Evolutionary conservation across 2,797 vertebrate genomes (phyloP).

Genomic region (Myotis planiceps): DNA sequence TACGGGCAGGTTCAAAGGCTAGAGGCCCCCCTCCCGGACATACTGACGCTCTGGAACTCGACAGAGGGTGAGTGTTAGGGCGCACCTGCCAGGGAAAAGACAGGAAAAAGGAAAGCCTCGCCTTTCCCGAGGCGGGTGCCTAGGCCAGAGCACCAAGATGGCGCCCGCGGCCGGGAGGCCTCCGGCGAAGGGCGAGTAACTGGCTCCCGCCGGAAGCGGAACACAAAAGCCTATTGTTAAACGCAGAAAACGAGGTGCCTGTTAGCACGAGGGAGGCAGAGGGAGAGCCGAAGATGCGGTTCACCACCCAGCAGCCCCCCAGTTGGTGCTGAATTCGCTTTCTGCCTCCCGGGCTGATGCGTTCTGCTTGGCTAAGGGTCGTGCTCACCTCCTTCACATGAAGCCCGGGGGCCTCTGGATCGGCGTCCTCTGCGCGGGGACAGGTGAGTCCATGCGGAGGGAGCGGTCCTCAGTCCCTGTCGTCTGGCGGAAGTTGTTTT

Average conservation of each 20-base stretch:
- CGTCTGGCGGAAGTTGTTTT: not conserved
- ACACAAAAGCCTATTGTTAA: no score
- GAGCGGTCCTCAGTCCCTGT: not conserved
- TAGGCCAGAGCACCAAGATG: not conserved
- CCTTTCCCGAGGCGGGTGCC: no score
- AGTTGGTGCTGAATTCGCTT: no score
- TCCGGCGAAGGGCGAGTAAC: not conserved
- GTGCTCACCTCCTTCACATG: rapidly evolving
- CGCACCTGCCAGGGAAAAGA: not conserved
- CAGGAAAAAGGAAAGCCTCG: no score
- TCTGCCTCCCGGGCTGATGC: no score
- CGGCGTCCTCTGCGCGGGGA: no score
- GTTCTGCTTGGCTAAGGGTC: no score
- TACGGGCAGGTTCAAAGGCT: not conserved
- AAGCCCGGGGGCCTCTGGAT: not conserved
- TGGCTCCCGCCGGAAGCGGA: not conserved
- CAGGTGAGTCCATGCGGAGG: not conserved
- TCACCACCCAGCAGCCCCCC: not conserved
- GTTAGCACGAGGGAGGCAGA: not conserved
- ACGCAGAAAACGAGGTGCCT: not conserved
- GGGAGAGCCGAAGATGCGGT: not conserved
- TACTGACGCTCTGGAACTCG: no score
- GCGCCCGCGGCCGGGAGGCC: not conserved
- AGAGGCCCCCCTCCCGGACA: not conserved
- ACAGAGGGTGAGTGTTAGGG: not conserved